Conservation (phyloP, 92 coral and sea anemone species). For the Epizoanthus illoricatus region DNA sequence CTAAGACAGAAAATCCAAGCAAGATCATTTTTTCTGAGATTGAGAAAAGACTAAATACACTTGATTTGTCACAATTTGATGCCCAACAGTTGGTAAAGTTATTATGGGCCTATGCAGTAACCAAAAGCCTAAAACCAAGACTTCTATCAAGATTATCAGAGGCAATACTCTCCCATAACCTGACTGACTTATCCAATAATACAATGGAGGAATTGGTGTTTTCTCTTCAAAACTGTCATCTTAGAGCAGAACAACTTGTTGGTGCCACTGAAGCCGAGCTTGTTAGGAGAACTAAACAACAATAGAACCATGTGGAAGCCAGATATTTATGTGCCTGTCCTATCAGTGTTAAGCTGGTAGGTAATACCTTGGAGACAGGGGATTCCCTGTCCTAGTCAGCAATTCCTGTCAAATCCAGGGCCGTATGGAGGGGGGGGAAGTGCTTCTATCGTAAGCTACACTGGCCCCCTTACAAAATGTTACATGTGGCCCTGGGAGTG, state of each 20-base stretch:
- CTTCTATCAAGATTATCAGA: slow-evolving; percentile 49
- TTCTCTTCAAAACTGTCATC: slow-evolving; percentile 52
- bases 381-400: too few species aligned
- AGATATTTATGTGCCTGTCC: too few species aligned
- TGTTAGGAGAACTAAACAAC: slow-evolving; percentile 60
- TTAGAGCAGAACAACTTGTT: slow-evolving; percentile 64
- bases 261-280: slow-evolving; percentile 73
- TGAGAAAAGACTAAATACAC: slow-evolving; percentile 40
- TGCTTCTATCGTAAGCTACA: too few species aligned
- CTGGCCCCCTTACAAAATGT: too few species aligned
- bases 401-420: too few species aligned
- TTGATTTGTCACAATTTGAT: slow-evolving; percentile 47
- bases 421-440: too few species aligned
- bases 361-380: too few species aligned
- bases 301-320: too few species aligned
- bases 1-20: slow-evolving; percentile 63
- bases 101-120: slow-evolving; percentile 65
- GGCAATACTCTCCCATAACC: slow-evolving; percentile 52
- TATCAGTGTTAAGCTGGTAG: too few species aligned
- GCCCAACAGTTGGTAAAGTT: slow-evolving; percentile 57
- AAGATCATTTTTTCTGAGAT: slow-evolving; percentile 51
- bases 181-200: slow-evolving; percentile 48
- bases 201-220: slow-evolving; percentile 65
- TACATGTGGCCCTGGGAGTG: too few species aligned
- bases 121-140: slow-evolving; percentile 49